Conservation (phyloP, 2,888 invertebrate genomes). For the Caenorhabditis zanzibari region DNA sequence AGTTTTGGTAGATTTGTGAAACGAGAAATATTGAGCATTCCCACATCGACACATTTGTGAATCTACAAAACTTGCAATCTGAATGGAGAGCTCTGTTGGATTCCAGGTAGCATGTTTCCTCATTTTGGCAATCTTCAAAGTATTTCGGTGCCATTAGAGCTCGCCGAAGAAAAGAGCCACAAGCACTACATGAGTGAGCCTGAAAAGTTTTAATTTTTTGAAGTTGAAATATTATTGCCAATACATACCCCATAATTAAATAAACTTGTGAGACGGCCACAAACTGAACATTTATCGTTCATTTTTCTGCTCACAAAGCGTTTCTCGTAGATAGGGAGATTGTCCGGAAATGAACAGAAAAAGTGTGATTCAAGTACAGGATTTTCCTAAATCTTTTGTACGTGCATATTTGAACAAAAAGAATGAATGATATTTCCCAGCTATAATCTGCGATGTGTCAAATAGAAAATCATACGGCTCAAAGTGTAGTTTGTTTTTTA, state of each 20-base stretch:
- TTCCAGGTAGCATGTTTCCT: not conserved
- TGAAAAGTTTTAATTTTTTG: not conserved
- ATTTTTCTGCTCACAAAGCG: not conserved
- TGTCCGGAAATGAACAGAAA: not conserved
- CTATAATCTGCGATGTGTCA: too few species aligned
- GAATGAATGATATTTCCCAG: too few species aligned
- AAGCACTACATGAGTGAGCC: conserved; percentile 18
- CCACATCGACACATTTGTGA: conserved; percentile 10
- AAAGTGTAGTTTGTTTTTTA: too few species aligned
- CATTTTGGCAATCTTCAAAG: conserved; percentile 3
- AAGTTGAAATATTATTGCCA: not conserved
- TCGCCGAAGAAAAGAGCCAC: conserved; percentile 8
- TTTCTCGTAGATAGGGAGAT: not conserved
- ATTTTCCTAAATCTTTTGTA: not conserved
- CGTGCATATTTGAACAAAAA: too few species aligned
- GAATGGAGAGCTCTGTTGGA: not conserved
- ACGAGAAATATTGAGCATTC: conserved; percentile 1
- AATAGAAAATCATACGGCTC: too few species aligned
- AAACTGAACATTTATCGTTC: not conserved
- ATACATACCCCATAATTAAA: conserved; percentile 13
- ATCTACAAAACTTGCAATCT: conserved; percentile 16
- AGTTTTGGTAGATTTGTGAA: not conserved
- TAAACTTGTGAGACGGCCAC: conserved; percentile 17
- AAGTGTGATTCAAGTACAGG: conserved; percentile 1
- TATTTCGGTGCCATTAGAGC: not conserved